Evolutionary conservation across 1,140 invertebrate species (phyloP).

Genomic region (Steinernema feltiae): DNA sequence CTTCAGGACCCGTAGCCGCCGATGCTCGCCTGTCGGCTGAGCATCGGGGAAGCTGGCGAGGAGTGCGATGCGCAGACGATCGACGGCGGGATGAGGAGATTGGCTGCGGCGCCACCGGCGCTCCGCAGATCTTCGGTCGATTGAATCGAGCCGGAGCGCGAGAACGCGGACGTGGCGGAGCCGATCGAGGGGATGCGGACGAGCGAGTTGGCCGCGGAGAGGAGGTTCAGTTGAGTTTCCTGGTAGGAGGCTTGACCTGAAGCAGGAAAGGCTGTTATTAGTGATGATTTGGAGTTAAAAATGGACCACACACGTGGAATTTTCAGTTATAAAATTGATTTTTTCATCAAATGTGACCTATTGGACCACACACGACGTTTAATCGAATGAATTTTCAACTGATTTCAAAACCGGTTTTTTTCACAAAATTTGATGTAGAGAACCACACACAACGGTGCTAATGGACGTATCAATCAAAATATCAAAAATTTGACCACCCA

Average conservation of each 20-base stretch:
- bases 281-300: too few species aligned
- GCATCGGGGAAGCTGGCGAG: neutral
- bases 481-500: too few species aligned
- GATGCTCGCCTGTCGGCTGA: neutral
- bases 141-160: neutral
- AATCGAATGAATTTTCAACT: too few species aligned
- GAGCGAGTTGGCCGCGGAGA: neutral
- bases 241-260: neutral
- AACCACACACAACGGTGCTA: too few species aligned
- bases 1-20: constrained; percentile 3
- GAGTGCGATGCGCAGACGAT: neutral
- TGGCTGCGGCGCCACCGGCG: neutral
- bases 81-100: neutral
- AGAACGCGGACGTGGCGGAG: neutral
- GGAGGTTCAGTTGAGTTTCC: neutral
- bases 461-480: too few species aligned
- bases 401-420: too few species aligned
- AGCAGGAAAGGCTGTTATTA: too few species aligned
- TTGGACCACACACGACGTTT: neutral
- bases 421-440: too few species aligned
- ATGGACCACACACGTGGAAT: too few species aligned
- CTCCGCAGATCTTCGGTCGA: neutral
- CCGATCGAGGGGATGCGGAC: neutral
- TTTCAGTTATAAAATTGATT: too few species aligned
- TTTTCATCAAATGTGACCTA: neutral